phyloP scores from a whole-genome alignment of 2,888 invertebrate genomes.

The Melikaiella ostensackeni region DNA sequence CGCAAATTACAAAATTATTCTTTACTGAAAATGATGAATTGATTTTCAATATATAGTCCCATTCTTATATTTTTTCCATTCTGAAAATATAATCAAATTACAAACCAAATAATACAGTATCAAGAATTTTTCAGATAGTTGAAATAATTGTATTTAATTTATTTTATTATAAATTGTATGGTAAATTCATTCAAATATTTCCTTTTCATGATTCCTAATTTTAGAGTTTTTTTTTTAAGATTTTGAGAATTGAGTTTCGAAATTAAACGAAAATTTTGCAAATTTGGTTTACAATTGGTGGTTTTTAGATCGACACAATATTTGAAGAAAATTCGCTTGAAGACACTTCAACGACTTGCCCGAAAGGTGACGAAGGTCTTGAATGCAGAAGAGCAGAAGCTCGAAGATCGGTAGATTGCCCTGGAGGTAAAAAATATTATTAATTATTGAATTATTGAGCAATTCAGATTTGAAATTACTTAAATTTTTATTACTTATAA shows the following conservation, averaged over 20 bases:
- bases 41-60: too few species aligned
- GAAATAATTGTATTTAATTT: not conserved
- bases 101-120: not conserved
- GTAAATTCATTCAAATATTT: not conserved
- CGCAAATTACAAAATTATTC: not conserved
- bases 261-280: not conserved
- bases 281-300: constrained; percentile 11
- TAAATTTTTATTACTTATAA: not conserved
- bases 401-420: constrained; percentile 74
- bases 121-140: too few species aligned
- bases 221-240: not conserved
- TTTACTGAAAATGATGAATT: not conserved
- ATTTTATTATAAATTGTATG: not conserved
- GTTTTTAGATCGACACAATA: constrained; percentile 68
- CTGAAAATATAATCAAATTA: too few species aligned
- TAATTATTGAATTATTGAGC: not conserved
- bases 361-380: constrained; percentile 74
- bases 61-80: not conserved
- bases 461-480: not conserved
- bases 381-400: constrained; percentile 76
- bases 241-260: not conserved
- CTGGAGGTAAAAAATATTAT: constrained; percentile 68
- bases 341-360: constrained; percentile 69
- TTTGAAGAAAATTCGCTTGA: constrained; percentile 71
- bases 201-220: not conserved